Evolutionary conservation across 2,888 invertebrate species (phyloP), one percentile per base, ranked within the genome.

Genomic region (Drepana falcataria): DNA sequence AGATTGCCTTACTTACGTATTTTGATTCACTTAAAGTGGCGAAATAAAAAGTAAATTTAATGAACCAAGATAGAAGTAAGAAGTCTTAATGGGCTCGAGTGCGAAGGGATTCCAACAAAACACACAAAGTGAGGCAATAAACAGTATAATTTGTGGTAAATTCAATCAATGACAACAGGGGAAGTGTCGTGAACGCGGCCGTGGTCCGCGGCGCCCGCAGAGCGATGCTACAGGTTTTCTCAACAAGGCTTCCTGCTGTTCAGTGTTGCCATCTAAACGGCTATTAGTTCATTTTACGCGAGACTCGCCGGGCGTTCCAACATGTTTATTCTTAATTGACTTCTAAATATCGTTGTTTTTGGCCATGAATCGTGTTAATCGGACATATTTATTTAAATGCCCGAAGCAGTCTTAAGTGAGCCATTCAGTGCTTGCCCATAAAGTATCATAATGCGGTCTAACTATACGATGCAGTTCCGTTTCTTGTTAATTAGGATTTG

Each of bases 301-400:
- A 79, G 71, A 73, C 81, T 60, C 79, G 68, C 79, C 77, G 68
- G 79, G 78, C 74, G 81, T 81, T 77, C 75, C 75, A 75, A 79
- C 79, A 79, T 82, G 79, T 85, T 83, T 85, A 81, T 80, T 77
- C 77, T 79, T 85, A 84, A 87, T 89, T 85, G 80, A 81, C 84
- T 86, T 78, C 80, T 88, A 88, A 88, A 88, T 84, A 84, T 83
- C 73, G 75, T 85, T 81, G 81, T 85, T 85, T 75, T 87, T 84
- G 77, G 75, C 76, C 81, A 77, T 84, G 81, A 81, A 84, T 86
- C 83, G 80, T 73, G 76, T 84, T 77, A 79, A 82, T 78, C 79
- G 70, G 83, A 85, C 81, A 75, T 87, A 78, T 87, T 87, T 88
- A 86, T 85, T 81, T 71, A 74, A 73, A 75, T 71, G 68, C 73